These are phyloP conservation scores for Triplophysa bombifrons DNA, from an alignment of 2,797 vertebrate species.

Conservation along the genomic window DNA sequence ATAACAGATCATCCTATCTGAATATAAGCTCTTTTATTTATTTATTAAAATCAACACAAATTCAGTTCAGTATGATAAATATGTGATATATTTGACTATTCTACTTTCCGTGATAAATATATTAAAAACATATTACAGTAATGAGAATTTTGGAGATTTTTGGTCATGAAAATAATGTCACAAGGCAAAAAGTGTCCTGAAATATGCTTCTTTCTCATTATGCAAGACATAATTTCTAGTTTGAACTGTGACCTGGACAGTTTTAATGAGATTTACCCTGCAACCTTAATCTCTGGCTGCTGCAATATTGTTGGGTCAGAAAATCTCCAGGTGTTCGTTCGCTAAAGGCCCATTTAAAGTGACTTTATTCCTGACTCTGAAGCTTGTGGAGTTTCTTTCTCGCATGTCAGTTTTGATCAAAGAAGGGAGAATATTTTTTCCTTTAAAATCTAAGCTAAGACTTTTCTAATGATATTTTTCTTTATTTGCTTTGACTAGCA, in stretches of 20 bases:
- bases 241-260: background rate
- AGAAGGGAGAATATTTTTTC: conserved; percentile 74
- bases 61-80: background rate
- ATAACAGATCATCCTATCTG: background rate
- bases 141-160: background rate
- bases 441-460: conserved; percentile 38
- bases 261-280: conserved; percentile 16
- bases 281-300: conserved; percentile 40
- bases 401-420: conserved; percentile 59
- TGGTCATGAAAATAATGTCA: background rate
- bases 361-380: conserved; percentile 29
- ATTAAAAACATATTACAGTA: background rate
- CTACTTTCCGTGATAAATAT: conserved; percentile 2
- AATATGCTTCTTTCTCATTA: background rate
- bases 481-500: conserved; percentile 30
- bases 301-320: conserved; percentile 36
- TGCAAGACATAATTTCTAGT: background rate
- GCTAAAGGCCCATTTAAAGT: conserved; percentile 38
- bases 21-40: background rate
- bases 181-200: background rate
- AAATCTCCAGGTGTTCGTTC: conserved; percentile 38
- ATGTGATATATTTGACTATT: background rate
- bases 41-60: background rate
- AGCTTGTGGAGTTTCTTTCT: conserved; percentile 23
- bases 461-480: conserved; percentile 48